Conservation (phyloP, 64 coral and sea anemone genomes). For the Pachyseris speciosa region DNA sequence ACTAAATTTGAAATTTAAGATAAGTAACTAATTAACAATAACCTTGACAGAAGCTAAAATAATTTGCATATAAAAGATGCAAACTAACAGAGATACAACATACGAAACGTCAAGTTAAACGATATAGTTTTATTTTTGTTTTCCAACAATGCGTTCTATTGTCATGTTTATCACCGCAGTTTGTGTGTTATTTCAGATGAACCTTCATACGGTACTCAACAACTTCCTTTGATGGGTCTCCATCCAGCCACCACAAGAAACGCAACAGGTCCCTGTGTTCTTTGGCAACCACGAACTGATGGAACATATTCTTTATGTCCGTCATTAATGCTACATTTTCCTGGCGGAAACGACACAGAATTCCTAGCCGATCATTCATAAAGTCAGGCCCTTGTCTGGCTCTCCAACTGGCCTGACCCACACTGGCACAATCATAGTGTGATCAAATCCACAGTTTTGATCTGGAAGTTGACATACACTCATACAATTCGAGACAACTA, state of each 20-base stretch:
- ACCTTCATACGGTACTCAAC: constrained; percentile 7
- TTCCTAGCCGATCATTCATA: constrained; percentile 23
- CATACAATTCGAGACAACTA: constrained; percentile 3
- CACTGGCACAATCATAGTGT: constrained; percentile 71
- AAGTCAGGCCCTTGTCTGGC: constrained; percentile 21
- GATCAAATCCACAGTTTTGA: constrained; percentile 18
- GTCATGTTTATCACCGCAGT: too few species aligned
- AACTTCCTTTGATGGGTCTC: constrained; percentile 16
- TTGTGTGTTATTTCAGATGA: too few species aligned
- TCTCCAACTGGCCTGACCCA: constrained; percentile 40
- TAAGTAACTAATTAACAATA: too few species aligned
- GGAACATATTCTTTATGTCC: background rate
- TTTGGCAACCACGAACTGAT: background rate
- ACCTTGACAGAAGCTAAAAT: too few species aligned
- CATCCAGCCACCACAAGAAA: background rate
- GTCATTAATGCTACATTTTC: background rate
- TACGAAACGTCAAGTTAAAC: too few species aligned
- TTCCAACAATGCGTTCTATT: too few species aligned
- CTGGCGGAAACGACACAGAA: constrained; percentile 2
- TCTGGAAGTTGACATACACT: background rate
- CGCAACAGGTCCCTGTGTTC: constrained; percentile 19
- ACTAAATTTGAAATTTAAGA: too few species aligned
- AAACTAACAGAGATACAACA: too few species aligned
- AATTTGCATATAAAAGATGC: too few species aligned
- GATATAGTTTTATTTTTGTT: too few species aligned